phyloP scores from a whole-genome alignment of 2,888 invertebrate genomes.

The Clivina fossor region DNA sequence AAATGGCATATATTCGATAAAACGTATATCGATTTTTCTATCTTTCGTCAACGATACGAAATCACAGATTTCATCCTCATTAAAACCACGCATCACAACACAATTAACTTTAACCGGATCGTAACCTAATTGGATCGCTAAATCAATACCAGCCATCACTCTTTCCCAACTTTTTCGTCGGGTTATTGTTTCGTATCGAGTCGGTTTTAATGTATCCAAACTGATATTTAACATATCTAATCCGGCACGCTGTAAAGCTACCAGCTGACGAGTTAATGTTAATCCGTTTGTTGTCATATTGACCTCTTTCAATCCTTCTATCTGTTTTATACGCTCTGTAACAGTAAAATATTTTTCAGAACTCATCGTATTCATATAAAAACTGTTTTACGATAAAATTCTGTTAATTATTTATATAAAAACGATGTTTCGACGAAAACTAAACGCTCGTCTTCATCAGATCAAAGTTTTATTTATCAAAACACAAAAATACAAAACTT shows the following conservation, averaged over 20 bases:
- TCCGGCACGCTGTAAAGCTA: conserved; percentile 81
- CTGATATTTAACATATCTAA: conserved; percentile 89
- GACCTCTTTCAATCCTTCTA: conserved; percentile 72
- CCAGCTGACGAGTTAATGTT: conserved; percentile 75
- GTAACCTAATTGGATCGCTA: conserved; percentile 83
- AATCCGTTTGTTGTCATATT: conserved; percentile 96
- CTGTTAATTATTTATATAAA: too few relatives aligned
- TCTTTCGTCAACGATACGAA: conserved; percentile 89
- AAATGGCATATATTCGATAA: conserved; percentile 99
- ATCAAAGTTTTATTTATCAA: too few relatives aligned
- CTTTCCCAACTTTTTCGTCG: conserved; percentile 84
- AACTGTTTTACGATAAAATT: too few relatives aligned
- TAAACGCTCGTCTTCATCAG: too few relatives aligned
- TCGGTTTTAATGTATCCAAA: conserved; percentile 83
- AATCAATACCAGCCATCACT: conserved; percentile 85
- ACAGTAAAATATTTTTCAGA: too few relatives aligned
- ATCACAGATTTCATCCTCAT: conserved; percentile 91
- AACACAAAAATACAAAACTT: too few relatives aligned
- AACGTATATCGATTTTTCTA: conserved; percentile 85
- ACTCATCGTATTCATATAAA: too few relatives aligned
- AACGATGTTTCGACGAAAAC: too few relatives aligned
- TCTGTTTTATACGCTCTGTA: conserved; percentile 61
- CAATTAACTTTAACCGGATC: conserved; percentile 86
- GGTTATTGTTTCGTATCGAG: conserved; percentile 87
- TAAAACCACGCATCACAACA: conserved; percentile 89